Evolutionary conservation across 2,797 vertebrate species (phyloP).

Genomic region (Gouania willdenowi): DNA sequence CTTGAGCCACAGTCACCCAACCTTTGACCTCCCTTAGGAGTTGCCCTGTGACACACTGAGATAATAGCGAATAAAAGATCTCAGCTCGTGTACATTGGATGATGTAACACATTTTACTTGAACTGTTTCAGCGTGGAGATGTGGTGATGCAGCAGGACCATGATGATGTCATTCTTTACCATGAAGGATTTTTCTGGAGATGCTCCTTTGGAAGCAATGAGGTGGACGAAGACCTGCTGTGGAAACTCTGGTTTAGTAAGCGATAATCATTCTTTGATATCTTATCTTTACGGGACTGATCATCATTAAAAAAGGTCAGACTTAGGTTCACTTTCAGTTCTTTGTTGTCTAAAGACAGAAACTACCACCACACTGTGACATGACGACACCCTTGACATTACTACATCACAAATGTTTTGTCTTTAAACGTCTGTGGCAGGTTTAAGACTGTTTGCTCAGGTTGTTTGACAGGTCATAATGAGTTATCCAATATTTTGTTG

Average conservation of each 20-base stretch:
- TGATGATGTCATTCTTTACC: conserved; percentile 72
- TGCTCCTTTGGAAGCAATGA: conserved; percentile 77
- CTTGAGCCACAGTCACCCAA: too few species aligned
- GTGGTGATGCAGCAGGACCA: conserved; percentile 14
- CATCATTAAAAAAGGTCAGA: too few species aligned
- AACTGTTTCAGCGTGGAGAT: conserved; percentile 48
- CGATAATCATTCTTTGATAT: not conserved
- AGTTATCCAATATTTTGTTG: conserved; percentile 23
- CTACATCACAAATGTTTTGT: too few species aligned
- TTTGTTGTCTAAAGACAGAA: too few species aligned
- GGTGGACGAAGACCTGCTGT: conserved; percentile 67
- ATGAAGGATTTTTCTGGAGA: conserved; percentile 96
- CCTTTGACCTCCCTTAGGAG: conserved; percentile 37
- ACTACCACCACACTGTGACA: too few species aligned
- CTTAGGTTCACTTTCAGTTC: too few species aligned
- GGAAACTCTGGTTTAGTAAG: conserved; percentile 95
- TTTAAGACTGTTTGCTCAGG: conserved; percentile 33
- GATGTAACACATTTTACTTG: too few species aligned
- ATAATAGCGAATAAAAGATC: too few species aligned
- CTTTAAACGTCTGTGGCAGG: conserved; percentile 43
- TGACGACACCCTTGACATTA: too few species aligned
- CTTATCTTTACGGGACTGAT: too few species aligned
- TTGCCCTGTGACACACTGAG: conserved; percentile 21
- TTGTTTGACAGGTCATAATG: conserved; percentile 45
- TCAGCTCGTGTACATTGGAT: too few species aligned